Base-by-base conservation (phyloP, 2,888 invertebrate species). In the Anoplius nigerrimus region DNA sequence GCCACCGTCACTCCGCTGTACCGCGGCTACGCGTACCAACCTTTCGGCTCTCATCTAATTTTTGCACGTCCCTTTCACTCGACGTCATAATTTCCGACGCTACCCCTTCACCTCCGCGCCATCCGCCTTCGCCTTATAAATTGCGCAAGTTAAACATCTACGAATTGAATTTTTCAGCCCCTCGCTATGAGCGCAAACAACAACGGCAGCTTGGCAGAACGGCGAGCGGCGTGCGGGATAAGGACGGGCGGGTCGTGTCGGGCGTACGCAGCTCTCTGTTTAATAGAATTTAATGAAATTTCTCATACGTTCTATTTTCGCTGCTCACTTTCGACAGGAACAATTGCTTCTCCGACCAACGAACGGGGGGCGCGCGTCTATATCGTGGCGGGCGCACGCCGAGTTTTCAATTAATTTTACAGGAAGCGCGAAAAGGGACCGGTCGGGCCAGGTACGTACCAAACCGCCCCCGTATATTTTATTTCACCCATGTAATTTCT, bases 261-360 rank as follows among this genome's bases (percentile, higher is more conserved):
- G 11, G 34, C 11, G 34, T 11, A 34, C 34, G 34, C 34, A 34
- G 34, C 34, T 6, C 34, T 34, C 34, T 34, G 34, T 48, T 48
- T 48, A 48, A 48, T 48, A 18, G 48, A 48, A 48, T 48, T 18
- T 48, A 48, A 48, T 48, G 48, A 48, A 48, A 48, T 48, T 48
- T 48, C 18, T 18, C 48, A 18, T 48, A 48, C 48, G 48, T 48
- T 48, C 18, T 48, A 48, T 48, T 48, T 48, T 18, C 48, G n/a
- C 11, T 16, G 48, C 48, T 16, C 48, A 48, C 48, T 34, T 34
- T 34, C 34, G 34, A 16, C 48, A 18, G 48, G n/a, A 48, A 48
- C 16, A 48, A 16, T 18, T 18, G 48, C 48, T 8, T 3, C 48
- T 5, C 48, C 18, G 16, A 15, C 3, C 48, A 13, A 16, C 48